Evolutionary conservation across 2,113 vertebrate species (phyloP).

Genomic region (Cacatua alba): DNA sequence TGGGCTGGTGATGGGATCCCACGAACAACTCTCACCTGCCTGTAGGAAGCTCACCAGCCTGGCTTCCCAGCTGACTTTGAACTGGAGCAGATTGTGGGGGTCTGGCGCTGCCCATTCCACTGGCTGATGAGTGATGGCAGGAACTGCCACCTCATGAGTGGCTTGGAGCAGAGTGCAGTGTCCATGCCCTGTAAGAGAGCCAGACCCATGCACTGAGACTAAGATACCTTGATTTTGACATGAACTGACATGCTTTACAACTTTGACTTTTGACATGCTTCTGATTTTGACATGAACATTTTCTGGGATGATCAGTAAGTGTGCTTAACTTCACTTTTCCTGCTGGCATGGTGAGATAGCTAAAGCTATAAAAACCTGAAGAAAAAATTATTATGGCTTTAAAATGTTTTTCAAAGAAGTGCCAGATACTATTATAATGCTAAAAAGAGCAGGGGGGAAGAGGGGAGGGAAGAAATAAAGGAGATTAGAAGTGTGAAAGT

Average conservation of each 20-base stretch:
- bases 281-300: not conserved
- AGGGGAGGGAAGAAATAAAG: not conserved
- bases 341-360: not conserved
- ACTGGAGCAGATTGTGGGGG: not conserved
- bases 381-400: not conserved
- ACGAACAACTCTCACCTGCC: accelerated
- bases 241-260: not conserved
- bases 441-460: not conserved
- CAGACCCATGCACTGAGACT: not conserved
- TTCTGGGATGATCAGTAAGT: not conserved
- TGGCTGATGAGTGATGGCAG: not conserved
- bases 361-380: not conserved
- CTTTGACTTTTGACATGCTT: not conserved
- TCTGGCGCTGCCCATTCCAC: not conserved
- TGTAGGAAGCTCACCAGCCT: not conserved
- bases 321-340: not conserved
- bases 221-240: not conserved
- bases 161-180: not conserved
- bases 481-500: not conserved
- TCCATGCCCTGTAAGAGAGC: not conserved
- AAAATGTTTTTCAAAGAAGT: not conserved
- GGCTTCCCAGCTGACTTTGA: not conserved
- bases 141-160: accelerated
- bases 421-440: not conserved
- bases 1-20: not conserved